Evolutionary conservation across 2,888 invertebrate genomes (phyloP).

Genomic region (Cheilosia impressa): DNA sequence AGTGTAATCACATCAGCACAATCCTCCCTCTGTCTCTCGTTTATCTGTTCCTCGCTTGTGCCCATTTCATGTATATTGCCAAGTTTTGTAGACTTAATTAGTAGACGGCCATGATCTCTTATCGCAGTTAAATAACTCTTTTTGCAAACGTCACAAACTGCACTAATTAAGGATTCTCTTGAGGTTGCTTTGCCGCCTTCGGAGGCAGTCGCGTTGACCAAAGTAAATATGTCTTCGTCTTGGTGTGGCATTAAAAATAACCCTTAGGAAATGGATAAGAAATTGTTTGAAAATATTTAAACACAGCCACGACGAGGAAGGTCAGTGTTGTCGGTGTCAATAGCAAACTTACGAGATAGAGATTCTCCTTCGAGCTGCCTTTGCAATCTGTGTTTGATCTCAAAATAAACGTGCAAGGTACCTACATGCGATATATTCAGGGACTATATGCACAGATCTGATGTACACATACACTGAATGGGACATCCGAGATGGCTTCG

Average conservation of each 20-base stretch:
- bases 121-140: constrained; percentile 56
- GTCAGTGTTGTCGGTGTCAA: constrained; percentile 57
- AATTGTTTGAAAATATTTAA: constrained; percentile 52
- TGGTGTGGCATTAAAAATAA: background rate
- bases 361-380: constrained; percentile 34
- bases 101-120: constrained; percentile 40
- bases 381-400: constrained; percentile 33
- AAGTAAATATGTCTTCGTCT: constrained; percentile 32
- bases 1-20: constrained; percentile 41
- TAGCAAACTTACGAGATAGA: constrained; percentile 36
- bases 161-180: constrained; percentile 61
- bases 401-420: constrained; percentile 40
- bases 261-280: constrained; percentile 3
- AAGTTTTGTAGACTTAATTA: constrained; percentile 64
- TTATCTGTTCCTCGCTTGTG: constrained; percentile 13
- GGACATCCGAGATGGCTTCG: constrained; percentile 31
- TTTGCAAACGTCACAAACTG: constrained; percentile 46
- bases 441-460: background rate
- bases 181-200: constrained; percentile 5
- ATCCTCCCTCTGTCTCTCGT: background rate
- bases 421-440: background rate
- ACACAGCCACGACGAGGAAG: constrained; percentile 7
- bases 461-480: constrained; percentile 8
- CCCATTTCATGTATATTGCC: constrained; percentile 19
- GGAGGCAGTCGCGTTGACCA: constrained; percentile 22